Percentiles rank a stretch among this genome's conserved stretches.
Evolutionary conservation across 53 echinoderm and acorn worm species (phyloP).

Genomic region (Holothuria leucospilota): DNA sequence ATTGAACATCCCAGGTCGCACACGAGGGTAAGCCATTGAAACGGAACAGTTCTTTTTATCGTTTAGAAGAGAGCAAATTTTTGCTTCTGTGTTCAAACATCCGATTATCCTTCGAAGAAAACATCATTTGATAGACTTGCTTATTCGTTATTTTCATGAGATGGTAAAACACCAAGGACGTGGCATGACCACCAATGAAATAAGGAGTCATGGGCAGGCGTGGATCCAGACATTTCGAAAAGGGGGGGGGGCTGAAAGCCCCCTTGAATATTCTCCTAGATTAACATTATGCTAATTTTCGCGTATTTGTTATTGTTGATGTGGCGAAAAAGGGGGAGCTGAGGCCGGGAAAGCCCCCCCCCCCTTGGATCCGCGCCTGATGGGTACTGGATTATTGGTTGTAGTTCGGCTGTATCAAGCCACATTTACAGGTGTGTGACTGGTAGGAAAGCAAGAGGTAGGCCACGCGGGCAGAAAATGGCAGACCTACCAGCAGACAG

Average conservation of each 20-base stretch:
- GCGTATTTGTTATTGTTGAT: too few species aligned
- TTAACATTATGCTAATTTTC: too few species aligned
- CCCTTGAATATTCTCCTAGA: too few species aligned
- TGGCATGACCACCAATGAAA: slow-evolving; percentile 54
- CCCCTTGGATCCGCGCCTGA: too few species aligned
- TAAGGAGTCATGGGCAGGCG: too few species aligned
- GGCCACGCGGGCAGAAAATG: too few species aligned
- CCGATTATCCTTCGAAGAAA: not conserved
- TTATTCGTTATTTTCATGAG: slow-evolving; percentile 43
- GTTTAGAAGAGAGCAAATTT: not conserved
- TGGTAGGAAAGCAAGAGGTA: not conserved
- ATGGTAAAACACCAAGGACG: slow-evolving; percentile 43
- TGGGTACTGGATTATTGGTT: slow-evolving; percentile 60
- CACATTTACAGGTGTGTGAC: slow-evolving; percentile 31
- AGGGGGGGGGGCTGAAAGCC: too few species aligned
- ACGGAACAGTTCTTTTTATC: not conserved
- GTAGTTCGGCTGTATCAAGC: slow-evolving; percentile 32
- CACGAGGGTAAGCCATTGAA: not conserved
- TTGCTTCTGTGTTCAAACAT: not conserved
- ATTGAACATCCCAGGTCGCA: too few species aligned
- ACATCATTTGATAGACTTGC: slow-evolving; percentile 8
- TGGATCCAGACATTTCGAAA: too few species aligned
- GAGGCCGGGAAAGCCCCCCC: too few species aligned
- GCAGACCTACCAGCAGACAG: too few species aligned
- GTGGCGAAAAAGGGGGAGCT: too few species aligned